Evolutionary conservation across 1,140 invertebrate genomes (phyloP), one percentile per base, ranked within the genome.

Genomic region (Solenopsis fugax): DNA sequence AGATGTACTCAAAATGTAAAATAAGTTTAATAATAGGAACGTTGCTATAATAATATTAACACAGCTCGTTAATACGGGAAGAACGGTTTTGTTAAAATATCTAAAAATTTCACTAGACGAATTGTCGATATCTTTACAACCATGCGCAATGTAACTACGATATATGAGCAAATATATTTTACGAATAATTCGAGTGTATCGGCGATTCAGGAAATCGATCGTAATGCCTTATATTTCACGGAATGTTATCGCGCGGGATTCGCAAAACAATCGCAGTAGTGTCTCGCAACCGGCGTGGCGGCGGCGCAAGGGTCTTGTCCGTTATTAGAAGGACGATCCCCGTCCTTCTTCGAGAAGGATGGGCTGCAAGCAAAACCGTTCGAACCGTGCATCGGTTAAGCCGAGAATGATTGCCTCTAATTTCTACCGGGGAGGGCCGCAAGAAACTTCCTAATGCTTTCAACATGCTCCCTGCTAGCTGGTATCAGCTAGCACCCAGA

Each of bases 391-490:
- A 93, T 93, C 92, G 91, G 91, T 93, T 94, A 93, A 94, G 91
- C 90, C 89, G 87, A 94, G 91, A 94, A 94, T 92, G 92, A 94
- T 94, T 93, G 93, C 93, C 92, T 91, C 92, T 94, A 94, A 94
- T 94, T 93, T 93, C 92, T 91, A 88, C 85, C 88, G 67, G 52
- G 75, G 73, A 37, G 72, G 50, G 24, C 72, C 16, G 84, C 93
- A 94, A 94, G 92, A 94, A 94, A 94, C 93, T 92, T 92, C 92
- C 93, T 93, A 93, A 94, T 93, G 92, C 93, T 92, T 93, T 93
- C 93, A 93, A 91, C 93, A 91, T 91, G 91, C 88, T 93, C 90
- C 76, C 87, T 64, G 89, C 58, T 91, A 82, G 86, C 82, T 56
- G 89, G 89, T 89, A 90, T 90, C 88, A 86, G 87, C 85, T 78